phyloP scores from a whole-genome alignment of 30 jellyfish, hydroid and myxozoan species.

The Rhopilema esculentum region DNA sequence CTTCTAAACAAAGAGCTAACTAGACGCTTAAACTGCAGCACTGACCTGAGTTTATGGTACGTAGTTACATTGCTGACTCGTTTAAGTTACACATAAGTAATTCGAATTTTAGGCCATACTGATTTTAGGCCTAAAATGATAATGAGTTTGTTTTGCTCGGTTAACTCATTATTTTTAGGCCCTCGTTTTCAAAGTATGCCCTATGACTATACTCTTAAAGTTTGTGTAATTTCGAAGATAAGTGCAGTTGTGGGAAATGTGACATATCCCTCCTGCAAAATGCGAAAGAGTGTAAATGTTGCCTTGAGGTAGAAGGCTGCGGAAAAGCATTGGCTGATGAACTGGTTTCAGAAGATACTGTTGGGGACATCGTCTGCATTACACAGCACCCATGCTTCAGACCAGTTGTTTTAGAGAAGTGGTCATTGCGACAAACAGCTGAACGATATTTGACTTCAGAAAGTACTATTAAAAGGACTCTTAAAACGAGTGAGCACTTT shows the following conservation, averaged over 20 bases:
- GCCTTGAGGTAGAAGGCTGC: neutral
- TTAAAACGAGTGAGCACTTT: slow-evolving; percentile 3
- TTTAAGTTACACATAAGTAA: neutral
- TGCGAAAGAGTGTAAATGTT: neutral
- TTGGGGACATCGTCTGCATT: slow-evolving; percentile 8
- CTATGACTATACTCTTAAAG: neutral
- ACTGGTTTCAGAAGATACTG: slow-evolving; percentile 1
- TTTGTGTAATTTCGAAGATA: neutral
- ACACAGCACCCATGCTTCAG: slow-evolving; percentile 5
- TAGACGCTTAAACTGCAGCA: neutral
- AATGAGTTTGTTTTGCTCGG: neutral
- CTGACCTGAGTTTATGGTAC: neutral
- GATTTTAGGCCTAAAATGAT: neutral
- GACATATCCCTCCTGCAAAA: neutral
- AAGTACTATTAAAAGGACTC: slow-evolving; percentile 2
- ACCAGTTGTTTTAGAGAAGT: slow-evolving; percentile 12
- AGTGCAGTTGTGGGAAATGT: neutral
- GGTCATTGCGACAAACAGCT: slow-evolving; percentile 21
- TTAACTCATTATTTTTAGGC: neutral
- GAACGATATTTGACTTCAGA: slow-evolving; percentile 7
- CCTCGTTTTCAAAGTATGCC: neutral
- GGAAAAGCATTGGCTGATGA: slow-evolving; percentile 2
- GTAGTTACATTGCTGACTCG: neutral
- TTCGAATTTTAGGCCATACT: neutral
- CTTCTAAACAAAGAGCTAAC: neutral